Base-by-base conservation (phyloP, 2,113 vertebrate genomes). In the Chauna torquata region DNA sequence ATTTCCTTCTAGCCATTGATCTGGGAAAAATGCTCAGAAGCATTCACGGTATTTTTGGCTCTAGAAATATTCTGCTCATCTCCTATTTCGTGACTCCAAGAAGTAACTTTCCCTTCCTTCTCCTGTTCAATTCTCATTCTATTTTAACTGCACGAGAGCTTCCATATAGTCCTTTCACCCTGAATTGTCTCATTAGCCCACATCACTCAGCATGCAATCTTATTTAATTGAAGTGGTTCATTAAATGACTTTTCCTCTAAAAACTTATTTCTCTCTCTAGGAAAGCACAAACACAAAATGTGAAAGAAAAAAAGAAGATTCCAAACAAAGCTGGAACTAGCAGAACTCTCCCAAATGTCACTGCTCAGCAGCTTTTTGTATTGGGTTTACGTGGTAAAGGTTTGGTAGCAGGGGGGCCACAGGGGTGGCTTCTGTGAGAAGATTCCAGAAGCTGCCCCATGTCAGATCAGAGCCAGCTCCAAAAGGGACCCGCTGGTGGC, bases 181-280 rank as follows among this genome's bases (percentile, higher is more conserved):
- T 85, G 61, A 92, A 79, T 64, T 74, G 50, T 64, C 87, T 96
- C 70, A 94, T 92, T 94, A 96, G 55, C 8, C 50, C 69, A 83
- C 50, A 84, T 44, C 64, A 87, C 66, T 87, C 86, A 74, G 49
- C 74, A 88, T 70, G 23, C n/a, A 70, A 69, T 80, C 54, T 84
- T 82, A 86, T 25, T 93, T 74, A 89, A 82, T 25, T 85, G 25
- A 94, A 88, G 58, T 66, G 50, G 54, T 87, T 95, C n/a, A 69
- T 77, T 89, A 92, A 94, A 91, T 44, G 62, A 66, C 38, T 80
- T 52, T 85, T 91, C 47, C 71, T 91, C 82, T 89, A 40, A 90
- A 82, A 80, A 32, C 28, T 23, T 52, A 77, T 54, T 77, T 5
- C 1, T 74, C 40, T 64, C 86, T 74, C 92, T 66, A 85, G 58